These are phyloP conservation scores for Stomatorhinus ivindoensis DNA, from an alignment of 2,113 vertebrate species.

Conservation along the genomic window DNA sequence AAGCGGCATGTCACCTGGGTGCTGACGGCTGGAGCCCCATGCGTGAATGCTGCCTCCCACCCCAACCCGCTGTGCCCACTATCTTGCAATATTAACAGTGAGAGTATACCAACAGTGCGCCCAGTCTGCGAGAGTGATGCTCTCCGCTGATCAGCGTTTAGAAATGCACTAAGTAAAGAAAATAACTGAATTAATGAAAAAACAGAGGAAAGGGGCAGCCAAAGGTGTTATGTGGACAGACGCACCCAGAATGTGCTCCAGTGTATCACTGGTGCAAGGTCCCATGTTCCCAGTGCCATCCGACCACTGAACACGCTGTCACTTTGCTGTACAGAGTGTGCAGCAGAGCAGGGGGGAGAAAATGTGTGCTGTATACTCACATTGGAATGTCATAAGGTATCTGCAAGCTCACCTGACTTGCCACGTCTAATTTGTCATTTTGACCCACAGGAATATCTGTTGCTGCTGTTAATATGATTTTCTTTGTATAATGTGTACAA, in stretches of 20 bases:
- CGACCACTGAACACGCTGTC: background rate
- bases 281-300: background rate
- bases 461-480: slow-evolving; percentile 60
- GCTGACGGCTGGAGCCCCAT: slow-evolving; percentile 50
- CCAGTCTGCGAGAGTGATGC: slow-evolving; percentile 18
- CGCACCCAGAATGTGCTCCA: background rate
- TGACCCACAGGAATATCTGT: slow-evolving; percentile 55
- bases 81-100: background rate
- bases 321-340: background rate
- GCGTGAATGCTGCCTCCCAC: slow-evolving; percentile 58
- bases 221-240: background rate
- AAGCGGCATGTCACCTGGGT: slow-evolving; percentile 44
- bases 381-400: slow-evolving; percentile 56
- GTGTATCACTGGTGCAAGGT: background rate
- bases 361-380: slow-evolving; percentile 58
- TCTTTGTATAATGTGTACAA: slow-evolving; percentile 35
- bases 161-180: slow-evolving; percentile 5
- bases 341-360: slow-evolving; percentile 21
- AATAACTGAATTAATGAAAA: background rate
- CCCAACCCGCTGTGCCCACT: background rate
- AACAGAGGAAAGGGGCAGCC: background rate
- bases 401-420: slow-evolving; percentile 71
- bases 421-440: slow-evolving; percentile 48
- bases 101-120: background rate
- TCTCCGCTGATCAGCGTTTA: slow-evolving; percentile 27